These are phyloP conservation scores for Drosophila lacteicornis DNA, from an alignment of 1,140 invertebrate genomes.

Conservation along the genomic window DNA sequence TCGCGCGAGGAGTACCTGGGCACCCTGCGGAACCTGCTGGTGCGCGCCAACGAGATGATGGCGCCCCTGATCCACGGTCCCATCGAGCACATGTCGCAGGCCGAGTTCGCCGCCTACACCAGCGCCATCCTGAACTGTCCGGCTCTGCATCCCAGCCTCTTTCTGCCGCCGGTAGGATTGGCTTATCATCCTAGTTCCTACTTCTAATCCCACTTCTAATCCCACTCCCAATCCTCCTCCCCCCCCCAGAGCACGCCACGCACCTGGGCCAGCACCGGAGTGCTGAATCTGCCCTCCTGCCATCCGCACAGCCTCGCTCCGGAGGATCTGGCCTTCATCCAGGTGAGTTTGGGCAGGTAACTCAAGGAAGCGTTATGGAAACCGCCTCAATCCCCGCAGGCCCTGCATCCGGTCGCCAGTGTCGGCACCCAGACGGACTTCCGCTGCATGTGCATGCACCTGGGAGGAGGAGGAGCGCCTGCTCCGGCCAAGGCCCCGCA, in stretches of 20 bases:
- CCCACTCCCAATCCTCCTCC: neutral
- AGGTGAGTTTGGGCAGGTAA: slow-evolving; percentile 25
- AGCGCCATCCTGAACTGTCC: slow-evolving; percentile 41
- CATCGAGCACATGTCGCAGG: slow-evolving; percentile 46
- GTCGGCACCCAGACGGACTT: slow-evolving; percentile 55
- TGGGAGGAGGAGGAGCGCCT: neutral
- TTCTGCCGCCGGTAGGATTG: slow-evolving; percentile 51
- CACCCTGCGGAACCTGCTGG: slow-evolving; percentile 53
- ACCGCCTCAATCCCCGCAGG: slow-evolving; percentile 1
- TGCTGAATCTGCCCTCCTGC: slow-evolving; percentile 10
- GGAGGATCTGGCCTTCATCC: slow-evolving; percentile 32
- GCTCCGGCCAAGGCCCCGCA: neutral
- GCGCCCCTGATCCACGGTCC: slow-evolving; percentile 42
- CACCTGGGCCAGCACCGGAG: slow-evolving; percentile 7
- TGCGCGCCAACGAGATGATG: slow-evolving; percentile 63
- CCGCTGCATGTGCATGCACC: slow-evolving; percentile 46
- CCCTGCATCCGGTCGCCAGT: neutral
- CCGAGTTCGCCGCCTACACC: slow-evolving; percentile 59
- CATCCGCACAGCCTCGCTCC: slow-evolving; percentile 51
- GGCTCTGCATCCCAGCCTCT: slow-evolving; percentile 61
- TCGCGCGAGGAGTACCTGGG: slow-evolving; percentile 48
- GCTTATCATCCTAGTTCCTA: too few relatives aligned
- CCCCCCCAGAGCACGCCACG: slow-evolving; percentile 14
- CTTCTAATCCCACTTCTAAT: neutral
- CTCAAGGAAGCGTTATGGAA: neutral